Percentiles rank a stretch among this genome's conserved stretches.
phyloP scores from a whole-genome alignment of 2,888 invertebrate genomes.

The Branchellion lobata region DNA sequence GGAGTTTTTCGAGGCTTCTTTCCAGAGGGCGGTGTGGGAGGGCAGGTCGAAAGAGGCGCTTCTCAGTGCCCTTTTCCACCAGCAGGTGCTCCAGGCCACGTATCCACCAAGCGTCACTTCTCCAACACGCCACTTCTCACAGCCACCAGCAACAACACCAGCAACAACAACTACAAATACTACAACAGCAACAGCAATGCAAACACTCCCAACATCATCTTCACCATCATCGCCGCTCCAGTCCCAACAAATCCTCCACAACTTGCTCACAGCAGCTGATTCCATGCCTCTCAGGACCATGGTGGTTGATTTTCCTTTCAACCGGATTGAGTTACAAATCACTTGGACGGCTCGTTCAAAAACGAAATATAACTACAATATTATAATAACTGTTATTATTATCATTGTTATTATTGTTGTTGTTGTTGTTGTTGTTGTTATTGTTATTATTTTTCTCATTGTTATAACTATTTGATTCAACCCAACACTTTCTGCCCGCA shows the following conservation, averaged over 20 bases:
- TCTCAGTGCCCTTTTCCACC: not conserved
- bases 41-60: not conserved
- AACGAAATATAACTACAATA: too few species aligned
- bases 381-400: too few species aligned
- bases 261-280: not conserved
- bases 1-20: not conserved
- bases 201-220: not conserved
- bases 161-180: not conserved
- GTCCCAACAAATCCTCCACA: not conserved
- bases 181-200: not conserved
- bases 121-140: too few species aligned
- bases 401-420: too few species aligned
- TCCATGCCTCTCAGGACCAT: not conserved
- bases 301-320: too few species aligned
- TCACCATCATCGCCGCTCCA: not conserved
- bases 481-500: too few species aligned
- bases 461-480: too few species aligned
- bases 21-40: not conserved
- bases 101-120: too few species aligned
- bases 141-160: not conserved
- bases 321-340: too few species aligned
- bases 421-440: too few species aligned
- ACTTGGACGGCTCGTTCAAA: too few species aligned
- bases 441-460: too few species aligned
- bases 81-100: not conserved